Evolutionary conservation across 2,797 vertebrate genomes (phyloP).

Genomic region (Myotis pilosus): DNA sequence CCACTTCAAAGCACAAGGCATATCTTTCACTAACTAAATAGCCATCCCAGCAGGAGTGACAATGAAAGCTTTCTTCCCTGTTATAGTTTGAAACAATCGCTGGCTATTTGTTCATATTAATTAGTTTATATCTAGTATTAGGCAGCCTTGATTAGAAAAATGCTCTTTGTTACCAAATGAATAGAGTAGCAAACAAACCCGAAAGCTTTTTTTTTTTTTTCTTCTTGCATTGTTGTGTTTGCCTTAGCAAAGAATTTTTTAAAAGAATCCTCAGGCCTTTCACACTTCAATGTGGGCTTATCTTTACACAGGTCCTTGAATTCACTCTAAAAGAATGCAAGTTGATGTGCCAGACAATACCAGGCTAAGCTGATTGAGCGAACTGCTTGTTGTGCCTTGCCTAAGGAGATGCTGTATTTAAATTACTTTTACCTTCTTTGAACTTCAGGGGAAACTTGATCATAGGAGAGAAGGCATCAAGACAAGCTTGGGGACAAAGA

Average conservation of each 20-base stretch:
- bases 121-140: conserved; percentile 75
- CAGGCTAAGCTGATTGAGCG: neutral
- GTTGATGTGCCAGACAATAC: neutral
- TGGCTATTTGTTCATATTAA: conserved; percentile 74
- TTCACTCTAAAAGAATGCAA: conserved; percentile 41
- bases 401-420: conserved; percentile 16
- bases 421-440: conserved; percentile 27
- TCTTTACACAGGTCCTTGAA: conserved; percentile 32
- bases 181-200: conserved; percentile 66
- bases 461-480: neutral
- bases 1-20: conserved; percentile 67
- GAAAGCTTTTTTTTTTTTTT: conserved; percentile 44
- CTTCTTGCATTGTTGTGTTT: conserved; percentile 20
- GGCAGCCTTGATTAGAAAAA: conserved; percentile 70
- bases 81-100: conserved; percentile 76
- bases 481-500: neutral
- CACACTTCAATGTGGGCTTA: conserved; percentile 45
- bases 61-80: conserved; percentile 75
- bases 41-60: conserved; percentile 31
- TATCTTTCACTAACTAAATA: conserved; percentile 62
- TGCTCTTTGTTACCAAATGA: conserved; percentile 73
- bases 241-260: conserved; percentile 47
- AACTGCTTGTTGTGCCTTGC: neutral
- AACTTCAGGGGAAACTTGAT: conserved; percentile 1
- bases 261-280: conserved; percentile 49